A percentile compares a stretch with the other conserved stretches of the same genome.
Conservation (phyloP, 2,113 vertebrate species). For the Deroptyus accipitrinus region DNA sequence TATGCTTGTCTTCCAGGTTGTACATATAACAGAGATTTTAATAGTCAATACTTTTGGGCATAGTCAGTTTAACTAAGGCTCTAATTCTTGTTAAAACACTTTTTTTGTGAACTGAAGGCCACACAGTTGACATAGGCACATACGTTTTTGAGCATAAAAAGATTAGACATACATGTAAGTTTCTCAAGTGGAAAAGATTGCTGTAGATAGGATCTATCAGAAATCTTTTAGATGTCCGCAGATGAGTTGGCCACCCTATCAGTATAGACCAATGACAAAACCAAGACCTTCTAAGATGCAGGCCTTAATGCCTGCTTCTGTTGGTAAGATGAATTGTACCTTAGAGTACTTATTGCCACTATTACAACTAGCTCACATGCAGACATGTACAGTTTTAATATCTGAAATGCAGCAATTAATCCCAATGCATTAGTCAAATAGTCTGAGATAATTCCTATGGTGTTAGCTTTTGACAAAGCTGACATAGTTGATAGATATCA, state of each 20-base stretch:
- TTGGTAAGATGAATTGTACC: neutral
- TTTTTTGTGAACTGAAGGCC: neutral
- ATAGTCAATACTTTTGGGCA: neutral
- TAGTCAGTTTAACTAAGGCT: neutral
- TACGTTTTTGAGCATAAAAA: neutral
- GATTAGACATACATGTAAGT: neutral
- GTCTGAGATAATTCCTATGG: neutral
- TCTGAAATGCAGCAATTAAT: neutral
- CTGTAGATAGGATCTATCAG: neutral
- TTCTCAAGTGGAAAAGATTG: neutral
- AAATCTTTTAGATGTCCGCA: neutral
- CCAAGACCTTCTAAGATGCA: neutral
- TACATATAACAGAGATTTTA: neutral
- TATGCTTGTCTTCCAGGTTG: neutral
- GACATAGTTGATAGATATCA: neutral
- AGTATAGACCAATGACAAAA: neutral
- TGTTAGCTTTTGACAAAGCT: neutral
- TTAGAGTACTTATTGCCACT: neutral
- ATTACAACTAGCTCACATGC: neutral
- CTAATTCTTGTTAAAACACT: neutral
- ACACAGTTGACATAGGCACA: neutral
- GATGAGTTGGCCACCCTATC: neutral
- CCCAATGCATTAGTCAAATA: neutral
- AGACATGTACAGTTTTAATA: neutral
- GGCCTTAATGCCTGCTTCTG: neutral